Conservation (phyloP, 2,888 invertebrate species). For the Stenodema calcarata region DNA sequence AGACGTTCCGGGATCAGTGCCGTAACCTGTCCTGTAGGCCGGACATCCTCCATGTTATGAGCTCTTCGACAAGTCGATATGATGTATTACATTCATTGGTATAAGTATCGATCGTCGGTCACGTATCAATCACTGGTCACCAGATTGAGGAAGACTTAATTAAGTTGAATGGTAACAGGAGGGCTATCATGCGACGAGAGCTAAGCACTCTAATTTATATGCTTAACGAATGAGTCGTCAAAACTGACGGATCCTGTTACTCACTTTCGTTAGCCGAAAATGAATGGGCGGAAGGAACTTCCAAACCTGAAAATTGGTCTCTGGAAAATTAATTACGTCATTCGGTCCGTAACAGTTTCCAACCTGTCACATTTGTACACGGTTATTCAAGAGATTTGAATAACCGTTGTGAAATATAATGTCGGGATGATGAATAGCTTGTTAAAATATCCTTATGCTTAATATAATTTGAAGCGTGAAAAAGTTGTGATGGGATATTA, state of each 20-base stretch:
- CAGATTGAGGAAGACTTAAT: no score
- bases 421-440: neutral
- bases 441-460: neutral
- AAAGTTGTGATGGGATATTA: conserved; percentile 1
- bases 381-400: neutral
- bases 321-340: neutral
- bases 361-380: neutral
- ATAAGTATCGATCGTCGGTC: no score
- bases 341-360: neutral
- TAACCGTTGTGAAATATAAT: neutral
- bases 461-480: neutral
- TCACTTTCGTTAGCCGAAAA: neutral
- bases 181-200: no score
- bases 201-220: neutral
- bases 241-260: neutral
- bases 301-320: neutral
- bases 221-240: neutral
- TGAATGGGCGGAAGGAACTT: neutral
- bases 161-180: no score
- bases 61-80: no score
- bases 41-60: no score
- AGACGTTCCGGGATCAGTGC: no score
- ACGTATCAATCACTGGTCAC: no score
- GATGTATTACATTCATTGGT: no score
- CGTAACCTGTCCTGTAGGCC: no score